Evolutionary conservation across 1,140 invertebrate genomes (phyloP).

Genomic region (Heterodera carotae): DNA sequence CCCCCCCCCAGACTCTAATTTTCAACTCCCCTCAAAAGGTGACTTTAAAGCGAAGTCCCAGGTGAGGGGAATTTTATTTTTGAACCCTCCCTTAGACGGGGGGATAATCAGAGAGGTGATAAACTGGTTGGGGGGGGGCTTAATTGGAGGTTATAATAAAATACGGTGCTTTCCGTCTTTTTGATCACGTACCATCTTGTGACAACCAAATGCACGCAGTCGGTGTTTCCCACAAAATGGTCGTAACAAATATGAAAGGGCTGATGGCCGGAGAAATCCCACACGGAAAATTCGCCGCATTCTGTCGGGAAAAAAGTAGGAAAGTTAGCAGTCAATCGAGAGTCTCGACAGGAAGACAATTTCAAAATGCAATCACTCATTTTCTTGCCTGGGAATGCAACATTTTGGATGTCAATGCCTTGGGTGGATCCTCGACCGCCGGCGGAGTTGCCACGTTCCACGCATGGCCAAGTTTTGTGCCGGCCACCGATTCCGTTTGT

Average conservation of each 20-base stretch:
- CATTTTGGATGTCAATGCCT: slow-evolving; percentile 74
- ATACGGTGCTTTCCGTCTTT: too few species aligned
- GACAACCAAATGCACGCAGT: slow-evolving; percentile 75
- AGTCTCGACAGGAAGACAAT: too few species aligned
- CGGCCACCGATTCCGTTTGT: slow-evolving; percentile 4
- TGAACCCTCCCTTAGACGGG: too few species aligned
- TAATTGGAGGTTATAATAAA: too few species aligned
- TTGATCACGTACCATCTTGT: slow-evolving; percentile 54
- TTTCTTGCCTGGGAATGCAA: slow-evolving; percentile 66
- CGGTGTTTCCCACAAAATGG: slow-evolving; percentile 75
- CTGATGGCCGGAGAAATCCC: slow-evolving; percentile 82
- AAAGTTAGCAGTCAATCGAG: too few species aligned
- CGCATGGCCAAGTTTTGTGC: slow-evolving; percentile 31
- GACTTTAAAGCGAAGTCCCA: too few species aligned
- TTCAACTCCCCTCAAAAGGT: too few species aligned
- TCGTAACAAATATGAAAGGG: slow-evolving; percentile 79
- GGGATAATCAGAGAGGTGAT: too few species aligned
- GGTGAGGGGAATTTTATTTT: too few species aligned
- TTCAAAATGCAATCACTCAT: neutral
- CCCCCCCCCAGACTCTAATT: too few species aligned
- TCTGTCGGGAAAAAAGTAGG: slow-evolving; percentile 66
- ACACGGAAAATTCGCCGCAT: slow-evolving; percentile 74
- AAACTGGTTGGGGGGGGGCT: too few species aligned
- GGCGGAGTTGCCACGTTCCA: neutral
- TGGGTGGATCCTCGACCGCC: slow-evolving; percentile 69